Evolutionary conservation across 2,888 invertebrate species (phyloP).

Genomic region (Cheilosia urbana): DNA sequence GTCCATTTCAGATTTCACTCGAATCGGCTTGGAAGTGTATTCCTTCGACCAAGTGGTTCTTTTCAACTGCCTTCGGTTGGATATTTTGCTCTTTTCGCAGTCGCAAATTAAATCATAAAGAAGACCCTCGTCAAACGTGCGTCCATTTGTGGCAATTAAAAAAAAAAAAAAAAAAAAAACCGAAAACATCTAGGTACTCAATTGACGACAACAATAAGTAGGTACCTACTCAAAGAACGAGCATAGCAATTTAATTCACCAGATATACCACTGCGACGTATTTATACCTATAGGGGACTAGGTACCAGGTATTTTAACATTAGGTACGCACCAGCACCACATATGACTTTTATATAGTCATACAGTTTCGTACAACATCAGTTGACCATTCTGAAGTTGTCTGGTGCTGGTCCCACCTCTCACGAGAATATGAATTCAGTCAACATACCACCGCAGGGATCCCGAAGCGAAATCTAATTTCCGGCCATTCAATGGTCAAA

Average conservation of each 20-base stretch:
- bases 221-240: constrained; percentile 43
- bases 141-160: too few relatives aligned
- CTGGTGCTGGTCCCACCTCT: background rate
- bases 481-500: constrained; percentile 69
- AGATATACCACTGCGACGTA: background rate
- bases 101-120: too few relatives aligned
- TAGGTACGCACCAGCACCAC: background rate
- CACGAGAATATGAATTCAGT: constrained; percentile 63
- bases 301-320: constrained; percentile 20
- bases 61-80: too few relatives aligned
- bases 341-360: too few relatives aligned
- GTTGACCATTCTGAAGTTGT: constrained; percentile 46
- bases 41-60: too few relatives aligned
- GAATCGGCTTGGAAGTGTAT: too few relatives aligned
- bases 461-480: constrained; percentile 71
- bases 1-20: too few relatives aligned
- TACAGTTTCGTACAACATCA: background rate
- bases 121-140: too few relatives aligned
- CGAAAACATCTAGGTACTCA: constrained; percentile 36
- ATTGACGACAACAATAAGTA: constrained; percentile 51
- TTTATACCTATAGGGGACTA: background rate
- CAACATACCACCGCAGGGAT: constrained; percentile 62
- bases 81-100: too few relatives aligned
- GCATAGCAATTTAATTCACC: constrained; percentile 22
- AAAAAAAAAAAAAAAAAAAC: too few relatives aligned